A percentile compares a stretch with the other conserved stretches of the same genome.
These are phyloP conservation scores for Drosophila diplacantha DNA, from an alignment of 2,888 invertebrate genomes.

Conservation along the genomic window DNA sequence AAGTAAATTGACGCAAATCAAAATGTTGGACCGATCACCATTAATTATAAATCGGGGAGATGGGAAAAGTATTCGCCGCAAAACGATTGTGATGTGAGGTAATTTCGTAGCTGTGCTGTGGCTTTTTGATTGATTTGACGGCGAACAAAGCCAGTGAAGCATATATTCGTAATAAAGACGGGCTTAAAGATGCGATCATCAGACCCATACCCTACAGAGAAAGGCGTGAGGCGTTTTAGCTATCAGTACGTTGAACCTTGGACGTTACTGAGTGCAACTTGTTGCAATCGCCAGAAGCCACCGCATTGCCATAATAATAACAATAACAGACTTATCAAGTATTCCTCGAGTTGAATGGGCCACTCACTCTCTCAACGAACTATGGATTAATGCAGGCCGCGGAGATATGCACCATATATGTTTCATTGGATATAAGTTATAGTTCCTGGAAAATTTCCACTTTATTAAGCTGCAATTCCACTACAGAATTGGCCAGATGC, in stretches of 20 bases:
- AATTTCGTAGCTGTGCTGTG: slow-evolving; percentile 31
- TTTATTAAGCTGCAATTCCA: slow-evolving; percentile 7
- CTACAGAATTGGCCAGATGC: slow-evolving; percentile 16
- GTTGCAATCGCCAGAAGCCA: slow-evolving; percentile 18
- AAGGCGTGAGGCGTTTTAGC: slow-evolving; percentile 20
- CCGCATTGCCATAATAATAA: slow-evolving; percentile 8
- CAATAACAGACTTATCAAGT: slow-evolving; percentile 44
- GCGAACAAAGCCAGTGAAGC: slow-evolving; percentile 8
- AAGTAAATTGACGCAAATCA: slow-evolving; percentile 56
- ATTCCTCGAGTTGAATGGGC: slow-evolving; percentile 23
- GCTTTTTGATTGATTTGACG: slow-evolving; percentile 46
- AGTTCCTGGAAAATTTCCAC: slow-evolving; percentile 18
- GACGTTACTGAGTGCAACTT: slow-evolving; percentile 20
- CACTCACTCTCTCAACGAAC: slow-evolving; percentile 7
- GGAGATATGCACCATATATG: background rate
- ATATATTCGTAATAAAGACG: slow-evolving; percentile 3
- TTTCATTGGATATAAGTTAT: background rate
- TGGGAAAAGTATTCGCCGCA: slow-evolving; percentile 20
- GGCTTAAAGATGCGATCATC: slow-evolving; percentile 1
- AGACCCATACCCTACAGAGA: slow-evolving; percentile 16
- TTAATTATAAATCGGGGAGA: slow-evolving; percentile 48
- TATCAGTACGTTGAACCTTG: slow-evolving; percentile 34
- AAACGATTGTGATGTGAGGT: slow-evolving; percentile 39
- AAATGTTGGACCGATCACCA: slow-evolving; percentile 41
- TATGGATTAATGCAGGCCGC: slow-evolving; percentile 6